A percentile compares a stretch with the other conserved stretches of the same genome.
These are phyloP conservation scores for Aphelenchoides fujianensis DNA, from an alignment of 1,140 invertebrate genomes.

Conservation along the genomic window DNA sequence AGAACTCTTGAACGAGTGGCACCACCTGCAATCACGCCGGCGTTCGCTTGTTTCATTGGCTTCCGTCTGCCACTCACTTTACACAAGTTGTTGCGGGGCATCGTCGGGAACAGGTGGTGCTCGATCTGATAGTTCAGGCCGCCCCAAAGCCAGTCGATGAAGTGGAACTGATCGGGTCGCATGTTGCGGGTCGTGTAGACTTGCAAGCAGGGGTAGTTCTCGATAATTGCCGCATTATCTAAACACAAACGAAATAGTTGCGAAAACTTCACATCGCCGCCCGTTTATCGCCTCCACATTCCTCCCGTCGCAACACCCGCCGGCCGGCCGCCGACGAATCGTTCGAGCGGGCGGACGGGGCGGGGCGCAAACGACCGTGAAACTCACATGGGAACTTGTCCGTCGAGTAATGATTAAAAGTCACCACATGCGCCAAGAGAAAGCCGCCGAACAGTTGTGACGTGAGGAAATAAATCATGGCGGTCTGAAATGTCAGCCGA, in stretches of 20 bases:
- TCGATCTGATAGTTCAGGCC: constrained; percentile 63
- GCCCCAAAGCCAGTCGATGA: constrained; percentile 63
- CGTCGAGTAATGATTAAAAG: constrained; percentile 61
- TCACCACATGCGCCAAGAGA: constrained; percentile 59
- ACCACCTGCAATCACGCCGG: constrained; percentile 50
- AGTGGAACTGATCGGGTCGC: constrained; percentile 52
- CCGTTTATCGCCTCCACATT: no score
- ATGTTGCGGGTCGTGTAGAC: constrained; percentile 62
- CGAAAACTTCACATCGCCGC: not conserved
- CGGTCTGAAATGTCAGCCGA: constrained; percentile 23
- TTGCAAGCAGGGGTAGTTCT: constrained; percentile 60
- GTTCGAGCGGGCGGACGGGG: no score
- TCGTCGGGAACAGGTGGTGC: constrained; percentile 62
- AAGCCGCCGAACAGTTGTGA: constrained; percentile 58
- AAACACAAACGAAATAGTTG: constrained; percentile 17
- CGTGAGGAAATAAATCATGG: constrained; percentile 47
- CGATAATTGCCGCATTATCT: constrained; percentile 59
- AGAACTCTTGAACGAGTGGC: constrained; percentile 61
- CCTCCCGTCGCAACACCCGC: not conserved
- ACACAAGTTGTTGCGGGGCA: constrained; percentile 57
- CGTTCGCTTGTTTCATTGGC: not conserved
- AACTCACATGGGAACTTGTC: constrained; percentile 58
- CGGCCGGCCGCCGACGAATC: not conserved
- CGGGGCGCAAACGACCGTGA: no score
- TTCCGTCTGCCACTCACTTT: constrained; percentile 34